Percentiles rank a stretch among this genome's conserved stretches.
phyloP scores from a whole-genome alignment of 2,888 invertebrate genomes.

The Clepsis dumicolana region DNA sequence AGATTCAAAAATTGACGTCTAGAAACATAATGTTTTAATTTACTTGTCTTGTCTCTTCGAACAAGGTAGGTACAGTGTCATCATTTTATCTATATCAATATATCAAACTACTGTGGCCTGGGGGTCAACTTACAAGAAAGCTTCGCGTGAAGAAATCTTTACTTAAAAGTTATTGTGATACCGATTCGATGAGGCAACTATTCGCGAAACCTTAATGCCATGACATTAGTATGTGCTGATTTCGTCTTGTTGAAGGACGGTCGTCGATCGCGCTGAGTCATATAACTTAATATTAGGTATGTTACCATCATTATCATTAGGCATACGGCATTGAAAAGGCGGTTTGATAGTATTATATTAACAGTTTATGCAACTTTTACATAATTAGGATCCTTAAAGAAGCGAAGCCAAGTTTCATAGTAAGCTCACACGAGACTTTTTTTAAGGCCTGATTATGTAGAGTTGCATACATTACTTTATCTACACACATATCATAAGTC shows the following conservation, averaged over 20 bases:
- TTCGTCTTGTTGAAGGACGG: conserved; percentile 26
- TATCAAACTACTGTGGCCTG: not conserved
- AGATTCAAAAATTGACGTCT: too few relatives aligned
- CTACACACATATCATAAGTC: too few relatives aligned
- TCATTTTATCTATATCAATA: not conserved
- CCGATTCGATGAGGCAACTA: conserved; percentile 13
- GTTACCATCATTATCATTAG: not conserved
- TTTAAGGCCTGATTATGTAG: too few relatives aligned
- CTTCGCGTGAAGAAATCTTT: not conserved
- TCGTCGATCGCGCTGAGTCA: conserved; percentile 10
- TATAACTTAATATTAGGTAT: too few relatives aligned
- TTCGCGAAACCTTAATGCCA: conserved; percentile 31
- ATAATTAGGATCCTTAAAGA: too few relatives aligned
- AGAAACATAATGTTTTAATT: not conserved
- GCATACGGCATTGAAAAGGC: not conserved
- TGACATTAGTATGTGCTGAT: conserved; percentile 36
- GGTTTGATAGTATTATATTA: not conserved
- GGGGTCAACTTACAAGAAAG: conserved; percentile 16
- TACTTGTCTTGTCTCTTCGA: not conserved
- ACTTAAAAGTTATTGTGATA: conserved; percentile 13
- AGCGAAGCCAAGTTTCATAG: too few relatives aligned
- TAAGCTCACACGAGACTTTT: too few relatives aligned
- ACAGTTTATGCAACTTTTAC: too few relatives aligned
- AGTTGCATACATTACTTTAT: too few relatives aligned
- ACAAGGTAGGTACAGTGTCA: not conserved